A percentile compares a stretch with the other conserved stretches of the same genome.
phyloP scores from a whole-genome alignment of 2,888 invertebrate genomes.

The Cephus nigrinus region DNA sequence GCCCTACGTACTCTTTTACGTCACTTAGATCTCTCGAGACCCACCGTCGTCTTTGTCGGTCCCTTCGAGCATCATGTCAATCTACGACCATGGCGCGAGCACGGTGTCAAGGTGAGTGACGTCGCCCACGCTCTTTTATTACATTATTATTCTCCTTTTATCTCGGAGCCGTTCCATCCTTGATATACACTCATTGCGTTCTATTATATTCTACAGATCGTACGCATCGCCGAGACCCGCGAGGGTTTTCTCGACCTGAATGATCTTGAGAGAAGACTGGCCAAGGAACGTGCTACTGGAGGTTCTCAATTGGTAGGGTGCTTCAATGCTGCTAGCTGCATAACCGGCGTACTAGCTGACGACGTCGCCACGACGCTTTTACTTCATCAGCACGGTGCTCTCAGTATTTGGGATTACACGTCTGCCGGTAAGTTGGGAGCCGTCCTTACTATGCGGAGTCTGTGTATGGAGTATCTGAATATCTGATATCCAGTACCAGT shows the following conservation, averaged over 20 bases:
- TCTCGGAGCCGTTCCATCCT: background rate
- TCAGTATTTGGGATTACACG: conserved; percentile 92
- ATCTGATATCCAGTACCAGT: background rate
- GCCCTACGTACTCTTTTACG: conserved; percentile 82
- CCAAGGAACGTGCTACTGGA: conserved; percentile 73
- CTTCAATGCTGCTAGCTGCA: conserved; percentile 87
- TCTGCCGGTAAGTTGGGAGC: conserved; percentile 71
- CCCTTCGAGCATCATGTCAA: conserved; percentile 81
- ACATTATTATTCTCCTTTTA: background rate
- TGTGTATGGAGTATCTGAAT: background rate
- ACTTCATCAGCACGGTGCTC: conserved; percentile 84
- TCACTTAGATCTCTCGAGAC: conserved; percentile 74
- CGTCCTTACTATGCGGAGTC: background rate
- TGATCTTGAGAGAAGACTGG: conserved; percentile 78
- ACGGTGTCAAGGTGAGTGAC: conserved; percentile 76
- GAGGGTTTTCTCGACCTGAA: conserved; percentile 84
- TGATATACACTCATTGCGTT: background rate
- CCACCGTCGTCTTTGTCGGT: conserved; percentile 82
- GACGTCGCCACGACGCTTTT: conserved; percentile 84
- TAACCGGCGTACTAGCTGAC: conserved; percentile 89
- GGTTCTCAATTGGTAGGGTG: conserved; percentile 80
- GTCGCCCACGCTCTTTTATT: background rate
- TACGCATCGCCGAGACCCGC: conserved; percentile 81
- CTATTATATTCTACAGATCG: conserved; percentile 70
- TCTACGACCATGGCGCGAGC: conserved; percentile 85